Conservation (phyloP, 2,888 invertebrate species). For the Nephrotoma appendiculata region DNA sequence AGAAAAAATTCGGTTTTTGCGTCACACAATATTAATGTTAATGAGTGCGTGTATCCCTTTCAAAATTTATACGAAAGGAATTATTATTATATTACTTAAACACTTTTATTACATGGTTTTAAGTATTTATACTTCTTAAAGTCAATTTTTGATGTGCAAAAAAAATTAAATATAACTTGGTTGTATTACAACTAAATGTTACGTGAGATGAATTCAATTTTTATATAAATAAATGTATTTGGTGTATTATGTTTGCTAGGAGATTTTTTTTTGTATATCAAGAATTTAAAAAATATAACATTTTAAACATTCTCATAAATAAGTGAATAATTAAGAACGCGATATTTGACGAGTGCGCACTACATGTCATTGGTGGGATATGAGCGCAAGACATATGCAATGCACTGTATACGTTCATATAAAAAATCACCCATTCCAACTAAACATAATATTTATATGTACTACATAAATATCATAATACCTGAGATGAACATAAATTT, state of each 20-base stretch:
- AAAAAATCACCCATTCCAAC: not conserved
- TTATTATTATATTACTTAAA: not conserved
- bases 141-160: not conserved
- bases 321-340: not conserved
- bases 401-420: not conserved
- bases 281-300: not conserved
- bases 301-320: not conserved
- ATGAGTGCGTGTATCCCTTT: not conserved
- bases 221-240: not conserved
- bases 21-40: not conserved
- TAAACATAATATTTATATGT: too few species aligned
- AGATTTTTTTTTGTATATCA: not conserved
- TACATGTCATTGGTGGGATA: not conserved
- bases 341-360: not conserved
- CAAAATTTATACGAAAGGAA: not conserved
- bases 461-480: not conserved
- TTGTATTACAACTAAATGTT: conserved; percentile 4
- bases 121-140: not conserved
- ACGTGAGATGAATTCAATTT: conserved; percentile 1
- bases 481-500: not conserved
- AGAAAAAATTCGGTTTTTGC: not conserved
- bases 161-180: not conserved
- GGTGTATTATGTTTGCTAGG: not conserved
- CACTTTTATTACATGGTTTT: conserved; percentile 4
- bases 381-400: not conserved